A percentile compares a stretch with the other conserved stretches of the same genome.
Evolutionary conservation across 2,888 invertebrate genomes (phyloP).

Genomic region (Dorcus parallelipipedus): DNA sequence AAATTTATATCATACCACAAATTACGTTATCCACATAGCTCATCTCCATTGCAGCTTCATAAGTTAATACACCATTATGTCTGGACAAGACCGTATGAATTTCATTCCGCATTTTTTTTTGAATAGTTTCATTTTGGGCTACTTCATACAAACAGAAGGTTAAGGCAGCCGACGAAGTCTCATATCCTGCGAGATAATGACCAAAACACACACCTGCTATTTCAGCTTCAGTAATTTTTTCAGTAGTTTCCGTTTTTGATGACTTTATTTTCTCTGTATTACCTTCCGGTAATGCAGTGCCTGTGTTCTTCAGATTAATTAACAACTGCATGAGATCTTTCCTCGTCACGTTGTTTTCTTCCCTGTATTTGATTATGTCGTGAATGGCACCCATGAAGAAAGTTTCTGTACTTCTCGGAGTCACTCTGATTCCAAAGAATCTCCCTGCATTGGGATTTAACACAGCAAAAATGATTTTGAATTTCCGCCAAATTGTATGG

Average conservation of each 20-base stretch:
- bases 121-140: slow-evolving; percentile 42
- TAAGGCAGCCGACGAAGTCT: slow-evolving; percentile 46
- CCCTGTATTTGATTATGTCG: slow-evolving; percentile 46
- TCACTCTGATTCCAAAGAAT: slow-evolving; percentile 17
- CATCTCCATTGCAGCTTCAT: slow-evolving; percentile 47
- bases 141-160: slow-evolving; percentile 43
- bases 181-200: slow-evolving; percentile 49
- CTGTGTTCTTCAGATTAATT: slow-evolving; percentile 47
- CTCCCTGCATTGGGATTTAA: slow-evolving; percentile 28
- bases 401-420: slow-evolving; percentile 17
- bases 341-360: slow-evolving; percentile 43
- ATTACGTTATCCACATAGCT: slow-evolving; percentile 48
- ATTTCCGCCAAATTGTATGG: slow-evolving; percentile 18
- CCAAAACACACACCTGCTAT: slow-evolving; percentile 41
- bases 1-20: slow-evolving; percentile 9
- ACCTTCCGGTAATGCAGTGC: neutral
- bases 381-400: slow-evolving; percentile 40
- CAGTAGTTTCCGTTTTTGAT: slow-evolving; percentile 1
- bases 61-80: slow-evolving; percentile 40
- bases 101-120: slow-evolving; percentile 45
- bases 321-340: slow-evolving; percentile 55
- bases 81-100: slow-evolving; percentile 34
- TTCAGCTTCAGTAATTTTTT: neutral
- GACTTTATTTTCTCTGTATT: neutral
- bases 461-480: slow-evolving; percentile 21